Conservation (phyloP, 2,797 vertebrate genomes). For the Limnodromus scolopaceus region DNA sequence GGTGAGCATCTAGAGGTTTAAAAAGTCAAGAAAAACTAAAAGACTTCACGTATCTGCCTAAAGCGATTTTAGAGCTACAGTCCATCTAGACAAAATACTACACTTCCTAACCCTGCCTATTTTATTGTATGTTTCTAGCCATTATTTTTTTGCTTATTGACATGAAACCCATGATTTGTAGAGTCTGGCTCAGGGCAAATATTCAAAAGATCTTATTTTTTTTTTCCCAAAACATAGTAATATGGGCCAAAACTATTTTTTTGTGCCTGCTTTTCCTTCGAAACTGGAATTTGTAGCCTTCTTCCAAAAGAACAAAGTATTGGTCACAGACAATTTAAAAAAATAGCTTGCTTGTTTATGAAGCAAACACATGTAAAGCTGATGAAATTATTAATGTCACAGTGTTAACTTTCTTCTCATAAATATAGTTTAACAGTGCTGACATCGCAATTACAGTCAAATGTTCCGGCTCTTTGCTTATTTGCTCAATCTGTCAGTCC, state of each 20-base stretch:
- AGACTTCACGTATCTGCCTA: slow-evolving; percentile 60
- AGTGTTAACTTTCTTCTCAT: slow-evolving; percentile 79
- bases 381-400: slow-evolving; percentile 82
- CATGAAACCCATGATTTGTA: slow-evolving; percentile 68
- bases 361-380: slow-evolving; percentile 75
- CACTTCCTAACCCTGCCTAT: slow-evolving; percentile 44
- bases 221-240: slow-evolving; percentile 7
- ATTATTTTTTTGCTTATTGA: slow-evolving; percentile 62
- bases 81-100: slow-evolving; percentile 62
- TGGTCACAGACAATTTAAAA: slow-evolving; percentile 71
- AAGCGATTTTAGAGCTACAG: slow-evolving; percentile 62
- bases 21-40: slow-evolving; percentile 71
- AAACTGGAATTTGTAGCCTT: slow-evolving; percentile 55
- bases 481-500: slow-evolving; percentile 76
- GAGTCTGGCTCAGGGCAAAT: slow-evolving; percentile 53
- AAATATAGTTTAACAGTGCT: slow-evolving; percentile 79
- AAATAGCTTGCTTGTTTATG: slow-evolving; percentile 76
- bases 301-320: slow-evolving; percentile 44
- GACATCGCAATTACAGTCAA: slow-evolving; percentile 77
- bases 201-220: slow-evolving; percentile 33
- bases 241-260: neutral
- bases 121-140: slow-evolving; percentile 42
- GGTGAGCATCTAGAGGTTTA: slow-evolving; percentile 65
- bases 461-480: slow-evolving; percentile 73
- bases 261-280: slow-evolving; percentile 60